Base-by-base conservation (phyloP, 30 jellyfish, hydroid and myxozoan species). In the Morbakka virulenta region DNA sequence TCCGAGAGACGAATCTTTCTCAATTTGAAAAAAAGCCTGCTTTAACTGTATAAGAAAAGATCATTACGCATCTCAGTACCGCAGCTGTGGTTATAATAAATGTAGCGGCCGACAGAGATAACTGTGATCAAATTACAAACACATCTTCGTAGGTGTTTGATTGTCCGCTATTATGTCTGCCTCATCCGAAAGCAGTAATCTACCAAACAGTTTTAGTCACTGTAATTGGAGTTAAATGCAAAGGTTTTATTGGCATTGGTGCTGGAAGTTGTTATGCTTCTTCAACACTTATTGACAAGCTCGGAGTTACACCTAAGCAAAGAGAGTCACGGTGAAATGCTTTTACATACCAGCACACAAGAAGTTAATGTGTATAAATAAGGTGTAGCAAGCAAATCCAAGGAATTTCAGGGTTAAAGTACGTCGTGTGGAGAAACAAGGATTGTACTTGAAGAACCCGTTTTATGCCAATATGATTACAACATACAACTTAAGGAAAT, bases 21-120 rank as follows among this genome's bases (percentile, higher is more conserved):
- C 0, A 47, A 74, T 47, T 28, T 28, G 6, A n/a, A 84, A 63
- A 63, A 24, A 48, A 22, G 72, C 66, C 9, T 84, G 89, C 49
- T 84, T 73, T 79, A 73, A 84, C 47, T 84, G 95, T 61, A 74
- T 79, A 26, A 47, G 61, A 47, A n/a, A 47, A 47, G 73, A 52
- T 4, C 95, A 84, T 74, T 47, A 72, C 3, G 89, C 89, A 9
- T 62, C 74, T 30, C 74, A 75, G 32, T 36, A n/a, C n/a, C n/a
- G n/a, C n/a, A n/a, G n/a, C n/a, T 50, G 50, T 57, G 22, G n/a
- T 22, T 85, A 91, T 49, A 80, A 32, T 23, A 48, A 30, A 13
- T 85, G 95, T 34, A 36, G 41, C 31, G 72, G 81, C 89, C 66
- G 90, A 72, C 79, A 63, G 75, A 26, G 64, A 47, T 29, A 35